Base-by-base conservation (phyloP, 1,140 invertebrate species). In the Campoletis sonorensis region DNA sequence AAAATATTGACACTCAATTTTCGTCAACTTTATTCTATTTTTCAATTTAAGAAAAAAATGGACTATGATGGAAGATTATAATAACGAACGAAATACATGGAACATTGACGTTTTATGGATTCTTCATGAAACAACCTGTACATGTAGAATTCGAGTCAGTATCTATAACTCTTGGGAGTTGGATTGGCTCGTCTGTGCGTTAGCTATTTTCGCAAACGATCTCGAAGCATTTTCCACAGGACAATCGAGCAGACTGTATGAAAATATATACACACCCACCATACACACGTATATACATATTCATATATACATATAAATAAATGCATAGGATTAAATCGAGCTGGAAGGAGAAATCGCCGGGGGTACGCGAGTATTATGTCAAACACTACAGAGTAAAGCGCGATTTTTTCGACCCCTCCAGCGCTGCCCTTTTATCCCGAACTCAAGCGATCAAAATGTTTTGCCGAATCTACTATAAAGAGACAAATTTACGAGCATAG, bases 131-230 rank as follows among this genome's bases (percentile, higher is more conserved):
- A 67, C 23, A 8, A 3, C 61, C 26, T 27, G 1, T 67, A 67
- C 13, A 27, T 58, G 23, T 10, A 15, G 23, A 15, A 23, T 23
- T 67, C n/a, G 61, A 23, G 61, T 23, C 61, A 27, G 23, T 67
- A 67, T 67, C 61, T 67, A 76, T 58, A 76, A 76, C 72, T 76
- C 72, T 18, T 21, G 72, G 71, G 71, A 73, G 30, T 73, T 73
- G 71, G 51, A 73, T 73, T 51, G 71, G 71, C 71, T 51, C 37
- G 71, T 51, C 37, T 67, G 61, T 67, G 61, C 61, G 51, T 58
- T 58, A 21, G 11, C 49, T 27, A 76, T 76, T 11, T 13, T 76
- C 72, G 23, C 40, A 54, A 76, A 76, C 72, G 72, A 76, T 76
- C 72, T 58, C 45, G 45, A 76, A 76, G 72, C 72, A 49, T 76